Conservation (phyloP, 2,888 invertebrate species). For the Trypoxylon attenuatum region DNA sequence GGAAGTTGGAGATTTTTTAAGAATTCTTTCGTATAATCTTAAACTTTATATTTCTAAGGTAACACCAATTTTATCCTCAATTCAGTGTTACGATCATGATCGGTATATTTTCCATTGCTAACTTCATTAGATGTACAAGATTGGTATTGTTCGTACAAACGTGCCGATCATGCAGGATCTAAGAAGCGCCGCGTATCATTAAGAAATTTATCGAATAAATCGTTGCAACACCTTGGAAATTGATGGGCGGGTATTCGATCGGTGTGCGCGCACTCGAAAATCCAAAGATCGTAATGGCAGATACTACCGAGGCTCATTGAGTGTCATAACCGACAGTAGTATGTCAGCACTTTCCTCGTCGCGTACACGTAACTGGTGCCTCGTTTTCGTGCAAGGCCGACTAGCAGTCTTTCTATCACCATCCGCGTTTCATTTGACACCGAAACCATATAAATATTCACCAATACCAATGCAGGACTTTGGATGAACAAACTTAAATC, state of each 20-base stretch:
- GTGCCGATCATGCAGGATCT: slow-evolving; percentile 19
- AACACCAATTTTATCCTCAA: no score
- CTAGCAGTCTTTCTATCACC: background rate
- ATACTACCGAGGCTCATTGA: background rate
- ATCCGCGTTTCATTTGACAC: background rate
- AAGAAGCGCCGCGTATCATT: slow-evolving; percentile 34
- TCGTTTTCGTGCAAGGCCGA: background rate
- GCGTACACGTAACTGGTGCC: background rate
- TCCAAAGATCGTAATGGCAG: slow-evolving; percentile 19
- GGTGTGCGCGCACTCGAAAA: slow-evolving; percentile 1
- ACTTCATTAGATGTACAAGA: slow-evolving; percentile 1
- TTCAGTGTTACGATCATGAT: no score
- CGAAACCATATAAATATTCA: background rate
- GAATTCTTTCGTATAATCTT: no score
- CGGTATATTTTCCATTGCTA: no score
- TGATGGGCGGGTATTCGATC: slow-evolving; percentile 38
- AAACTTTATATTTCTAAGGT: no score
- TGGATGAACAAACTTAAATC: no score
- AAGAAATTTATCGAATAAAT: slow-evolving; percentile 42
- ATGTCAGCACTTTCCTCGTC: background rate
- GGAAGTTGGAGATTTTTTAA: no score
- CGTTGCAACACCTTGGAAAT: slow-evolving; percentile 43
- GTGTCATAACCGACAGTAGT: background rate
- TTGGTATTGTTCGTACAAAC: slow-evolving; percentile 32
- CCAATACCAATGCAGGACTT: no score